phyloP scores from a whole-genome alignment of 2,113 vertebrate species.

The Suncus etruscus region DNA sequence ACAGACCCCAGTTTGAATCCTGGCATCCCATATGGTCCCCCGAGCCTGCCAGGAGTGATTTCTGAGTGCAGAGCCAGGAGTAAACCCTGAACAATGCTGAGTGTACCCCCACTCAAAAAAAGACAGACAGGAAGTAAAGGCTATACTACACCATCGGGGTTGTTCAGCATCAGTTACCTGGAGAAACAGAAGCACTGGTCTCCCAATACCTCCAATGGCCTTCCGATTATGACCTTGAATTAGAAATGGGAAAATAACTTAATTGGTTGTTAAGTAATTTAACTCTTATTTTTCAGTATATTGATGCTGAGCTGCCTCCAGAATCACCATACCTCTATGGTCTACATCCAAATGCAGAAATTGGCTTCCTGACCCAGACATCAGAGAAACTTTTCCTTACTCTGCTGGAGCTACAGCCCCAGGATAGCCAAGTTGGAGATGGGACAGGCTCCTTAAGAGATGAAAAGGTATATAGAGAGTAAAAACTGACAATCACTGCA shows the following conservation, averaged over 20 bases:
- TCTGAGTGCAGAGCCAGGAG: too few species aligned
- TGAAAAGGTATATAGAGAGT: constrained; percentile 90
- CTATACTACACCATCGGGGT: rapidly evolving
- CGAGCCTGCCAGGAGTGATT: too few species aligned
- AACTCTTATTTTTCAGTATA: constrained; percentile 88
- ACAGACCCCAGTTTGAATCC: too few species aligned
- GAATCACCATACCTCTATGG: constrained; percentile 96
- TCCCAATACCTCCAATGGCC: not conserved
- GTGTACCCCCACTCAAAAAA: too few species aligned
- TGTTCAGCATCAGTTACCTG: too few species aligned
- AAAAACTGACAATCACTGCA: rapidly evolving
- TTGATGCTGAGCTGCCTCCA: constrained; percentile 91
- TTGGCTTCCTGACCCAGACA: constrained; percentile 95
- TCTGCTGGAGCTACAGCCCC: constrained; percentile 95
- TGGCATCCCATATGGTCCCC: too few species aligned
- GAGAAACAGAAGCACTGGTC: too few species aligned
- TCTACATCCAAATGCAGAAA: constrained; percentile 97
- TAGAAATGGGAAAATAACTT: rapidly evolving
- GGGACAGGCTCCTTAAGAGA: constrained; percentile 86
- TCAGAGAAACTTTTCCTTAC: constrained; percentile 94
- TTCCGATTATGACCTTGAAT: not conserved
- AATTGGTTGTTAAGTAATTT: not conserved
- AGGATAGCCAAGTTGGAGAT: constrained; percentile 84
- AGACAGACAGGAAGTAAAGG: not conserved
- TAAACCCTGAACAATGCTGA: too few species aligned